phyloP scores from a whole-genome alignment of 1,140 invertebrate species.

The Drosophila novamexicana region DNA sequence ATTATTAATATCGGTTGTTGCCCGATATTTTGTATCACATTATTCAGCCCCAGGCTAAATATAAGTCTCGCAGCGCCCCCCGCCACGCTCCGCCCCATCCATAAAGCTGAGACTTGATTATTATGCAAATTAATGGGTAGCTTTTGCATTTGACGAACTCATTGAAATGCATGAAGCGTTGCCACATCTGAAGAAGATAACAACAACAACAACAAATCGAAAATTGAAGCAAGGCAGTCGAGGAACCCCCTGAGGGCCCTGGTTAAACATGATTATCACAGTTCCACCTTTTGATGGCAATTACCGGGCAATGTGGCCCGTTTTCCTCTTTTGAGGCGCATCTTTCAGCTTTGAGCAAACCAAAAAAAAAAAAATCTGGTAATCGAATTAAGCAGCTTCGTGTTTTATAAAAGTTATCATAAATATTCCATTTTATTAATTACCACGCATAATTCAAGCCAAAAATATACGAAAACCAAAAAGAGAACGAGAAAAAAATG shows the following conservation, averaged over 20 bases:
- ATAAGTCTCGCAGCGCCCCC: neutral
- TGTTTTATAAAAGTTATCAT: conserved; percentile 83
- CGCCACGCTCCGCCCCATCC: neutral
- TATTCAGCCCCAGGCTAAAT: conserved; percentile 1
- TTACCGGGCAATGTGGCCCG: conserved; percentile 55
- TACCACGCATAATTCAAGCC: conserved; percentile 76
- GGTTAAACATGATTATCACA: conserved; percentile 81
- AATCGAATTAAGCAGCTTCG: conserved; percentile 82
- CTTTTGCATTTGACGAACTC: conserved; percentile 76
- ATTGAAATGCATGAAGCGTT: conserved; percentile 75
- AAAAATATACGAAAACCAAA: conserved; percentile 8
- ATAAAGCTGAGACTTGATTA: conserved; percentile 56
- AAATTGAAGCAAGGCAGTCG: no score
- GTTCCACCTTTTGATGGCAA: conserved; percentile 74
- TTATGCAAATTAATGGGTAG: conserved; percentile 79
- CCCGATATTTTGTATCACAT: conserved; percentile 45
- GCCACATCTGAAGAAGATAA: conserved; percentile 17
- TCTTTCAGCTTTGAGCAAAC: neutral
- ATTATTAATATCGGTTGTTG: conserved; percentile 81
- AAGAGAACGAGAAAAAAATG: conserved; percentile 16
- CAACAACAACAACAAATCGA: neutral
- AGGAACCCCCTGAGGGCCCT: conserved; percentile 25
- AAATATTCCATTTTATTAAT: conserved; percentile 83
- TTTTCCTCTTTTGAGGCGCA: neutral
- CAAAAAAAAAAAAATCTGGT: conserved; percentile 60